A percentile compares a stretch with the other conserved stretches of the same genome.
These are phyloP conservation scores for Tigriopus californicus DNA, from an alignment of 2,888 invertebrate genomes.

Conservation along the genomic window DNA sequence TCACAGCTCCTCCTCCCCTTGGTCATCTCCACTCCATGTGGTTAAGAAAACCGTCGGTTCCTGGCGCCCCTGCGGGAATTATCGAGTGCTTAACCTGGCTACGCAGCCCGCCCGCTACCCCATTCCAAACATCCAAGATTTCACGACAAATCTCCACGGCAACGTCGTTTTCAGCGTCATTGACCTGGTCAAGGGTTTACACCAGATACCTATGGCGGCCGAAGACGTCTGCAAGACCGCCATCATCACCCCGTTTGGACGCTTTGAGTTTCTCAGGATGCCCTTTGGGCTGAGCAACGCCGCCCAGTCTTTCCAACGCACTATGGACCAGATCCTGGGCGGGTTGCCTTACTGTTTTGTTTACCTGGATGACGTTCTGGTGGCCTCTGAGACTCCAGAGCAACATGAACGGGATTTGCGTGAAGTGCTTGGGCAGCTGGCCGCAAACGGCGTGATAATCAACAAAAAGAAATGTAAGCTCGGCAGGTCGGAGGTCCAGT, in stretches of 20 bases:
- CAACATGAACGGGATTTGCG: neutral
- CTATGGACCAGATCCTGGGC: neutral
- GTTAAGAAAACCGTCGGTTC: slow-evolving; percentile 20
- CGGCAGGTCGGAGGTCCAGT: no score
- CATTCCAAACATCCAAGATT: slow-evolving; percentile 18
- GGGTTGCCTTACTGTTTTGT: neutral
- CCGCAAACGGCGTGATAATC: no score
- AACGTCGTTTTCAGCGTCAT: slow-evolving; percentile 14
- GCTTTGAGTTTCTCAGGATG: no score
- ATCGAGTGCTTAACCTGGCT: slow-evolving; percentile 20
- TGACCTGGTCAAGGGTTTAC: slow-evolving; percentile 15
- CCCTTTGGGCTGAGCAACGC: no score
- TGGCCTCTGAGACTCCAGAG: neutral
- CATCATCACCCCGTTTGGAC: no score
- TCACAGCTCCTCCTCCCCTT: no score
- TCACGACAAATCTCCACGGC: slow-evolving; percentile 10
- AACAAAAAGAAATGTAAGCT: no score
- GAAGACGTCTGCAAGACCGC: no score
- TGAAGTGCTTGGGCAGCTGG: neutral
- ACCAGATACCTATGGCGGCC: slow-evolving; percentile 15
- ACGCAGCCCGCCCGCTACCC: slow-evolving; percentile 20
- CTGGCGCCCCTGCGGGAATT: slow-evolving; percentile 22
- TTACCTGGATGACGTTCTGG: slow-evolving; percentile 16
- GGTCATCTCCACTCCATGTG: no score
- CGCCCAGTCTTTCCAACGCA: no score